A percentile compares a stretch with the other conserved stretches of the same genome.
phyloP scores from a whole-genome alignment of 2,888 invertebrate genomes.

The Oxyscelio sp. region DNA sequence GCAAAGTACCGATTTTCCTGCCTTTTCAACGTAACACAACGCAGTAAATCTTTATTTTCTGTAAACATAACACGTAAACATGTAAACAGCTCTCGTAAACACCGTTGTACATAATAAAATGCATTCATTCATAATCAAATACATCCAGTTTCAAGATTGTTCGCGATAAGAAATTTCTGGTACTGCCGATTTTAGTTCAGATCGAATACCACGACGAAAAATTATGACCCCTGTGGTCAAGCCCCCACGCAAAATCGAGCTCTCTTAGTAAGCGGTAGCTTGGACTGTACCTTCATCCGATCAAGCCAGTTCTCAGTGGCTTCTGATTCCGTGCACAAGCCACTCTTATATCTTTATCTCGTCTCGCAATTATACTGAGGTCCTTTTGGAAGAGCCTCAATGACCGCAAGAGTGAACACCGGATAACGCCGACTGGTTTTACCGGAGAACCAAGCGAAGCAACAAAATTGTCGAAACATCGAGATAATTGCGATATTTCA shows the following conservation, averaged over 20 bases:
- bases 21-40: too few species aligned
- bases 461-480: neutral
- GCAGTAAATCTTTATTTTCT: too few species aligned
- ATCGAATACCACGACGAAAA: neutral
- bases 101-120: too few species aligned
- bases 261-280: neutral
- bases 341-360: conserved; percentile 21
- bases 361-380: conserved; percentile 4
- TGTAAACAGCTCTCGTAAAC: too few species aligned
- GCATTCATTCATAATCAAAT: too few species aligned
- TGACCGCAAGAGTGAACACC: conserved; percentile 44
- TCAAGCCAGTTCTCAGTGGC: conserved; percentile 64
- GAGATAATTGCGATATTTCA: neutral
- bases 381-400: conserved; percentile 37
- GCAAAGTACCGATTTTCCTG: too few species aligned
- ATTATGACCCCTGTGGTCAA: conserved; percentile 10
- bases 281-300: conserved; percentile 19
- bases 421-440: conserved; percentile 11
- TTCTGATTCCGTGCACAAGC: conserved; percentile 43
- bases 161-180: too few species aligned
- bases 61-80: too few species aligned
- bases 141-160: too few species aligned
- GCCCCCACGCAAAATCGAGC: conserved; percentile 51
- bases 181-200: neutral
- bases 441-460: conserved; percentile 6